Evolutionary conservation across 2,888 invertebrate species (phyloP), one percentile per base, ranked within the genome.

Genomic region (Campoletis raptor): DNA sequence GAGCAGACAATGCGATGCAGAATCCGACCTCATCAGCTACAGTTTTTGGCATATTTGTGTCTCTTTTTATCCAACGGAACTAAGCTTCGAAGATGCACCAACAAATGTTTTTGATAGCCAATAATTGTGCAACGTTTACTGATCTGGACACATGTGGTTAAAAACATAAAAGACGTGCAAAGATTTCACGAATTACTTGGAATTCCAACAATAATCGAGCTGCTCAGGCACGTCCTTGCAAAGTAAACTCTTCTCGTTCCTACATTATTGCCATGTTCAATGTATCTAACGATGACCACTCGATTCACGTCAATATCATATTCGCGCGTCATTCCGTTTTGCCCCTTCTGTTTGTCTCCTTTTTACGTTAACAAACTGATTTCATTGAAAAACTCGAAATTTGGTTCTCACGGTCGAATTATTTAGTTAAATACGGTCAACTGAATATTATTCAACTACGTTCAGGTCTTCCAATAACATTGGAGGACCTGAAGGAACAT

Each of bases 221-320:
- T 42, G 48, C 54, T 42, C 42, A 64, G 52, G 66, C 67, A 54
- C 70, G 70, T 84, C 84, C 73, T 86, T 79, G 84, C 70, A 69
- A 81, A 84, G 84, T 79, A 82, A 84, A 84, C 81, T 86, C 86
- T 74, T 86, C 74, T 61, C 81, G 40, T 86, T 84, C 21, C 42
- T 84, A 84, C 76, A 61, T 86, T 84, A 79, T 84, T 81, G 84
- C 81, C 70, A 61, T 74, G 61, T 69, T 72, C 81, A 15, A 69
- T 40, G 81, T 57, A 57, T 76, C 30, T 70, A 48, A 69, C 18
- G 54, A 36, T 57, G 21, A 24, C 7, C 42, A 30, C 40, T 69
- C 54, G n/a, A 76, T 67, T 40, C 74, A 48, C 83, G 81, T 83
- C 86, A 78, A 40, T 54, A n/a, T 42, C 15, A 21, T 21, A 36